These are phyloP conservation scores for Drosophila subquinaria DNA, from an alignment of 2,888 invertebrate genomes.

Conservation along the genomic window DNA sequence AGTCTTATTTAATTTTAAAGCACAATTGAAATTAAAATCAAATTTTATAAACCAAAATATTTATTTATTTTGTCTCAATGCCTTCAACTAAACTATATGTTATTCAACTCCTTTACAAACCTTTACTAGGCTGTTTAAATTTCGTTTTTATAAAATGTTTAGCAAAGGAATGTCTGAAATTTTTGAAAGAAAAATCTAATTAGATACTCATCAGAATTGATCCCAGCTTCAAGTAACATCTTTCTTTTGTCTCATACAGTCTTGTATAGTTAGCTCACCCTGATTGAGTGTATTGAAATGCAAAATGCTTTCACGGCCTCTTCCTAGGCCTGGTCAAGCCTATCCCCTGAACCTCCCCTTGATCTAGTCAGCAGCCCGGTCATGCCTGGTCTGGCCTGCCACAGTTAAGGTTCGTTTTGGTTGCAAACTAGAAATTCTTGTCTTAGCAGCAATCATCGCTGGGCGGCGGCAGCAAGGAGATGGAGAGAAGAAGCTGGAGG, in stretches of 20 bases:
- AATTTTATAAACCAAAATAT: too few relatives aligned
- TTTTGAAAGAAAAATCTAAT: background rate
- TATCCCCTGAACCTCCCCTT: slow-evolving; percentile 12
- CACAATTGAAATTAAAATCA: too few relatives aligned
- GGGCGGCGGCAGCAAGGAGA: slow-evolving; percentile 34
- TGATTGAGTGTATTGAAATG: slow-evolving; percentile 54
- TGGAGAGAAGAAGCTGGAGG: slow-evolving; percentile 22
- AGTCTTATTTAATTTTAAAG: too few relatives aligned
- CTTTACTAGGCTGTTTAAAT: background rate
- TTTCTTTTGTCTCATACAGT: background rate
- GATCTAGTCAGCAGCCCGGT: background rate
- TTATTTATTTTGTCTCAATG: too few relatives aligned
- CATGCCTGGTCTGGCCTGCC: slow-evolving; percentile 44
- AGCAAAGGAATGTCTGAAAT: background rate
- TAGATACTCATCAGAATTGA: background rate
- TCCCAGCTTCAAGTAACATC: background rate
- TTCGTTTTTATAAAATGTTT: background rate
- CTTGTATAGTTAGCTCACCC: slow-evolving; percentile 1
- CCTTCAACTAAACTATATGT: too few relatives aligned
- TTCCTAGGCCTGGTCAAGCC: slow-evolving; percentile 51
- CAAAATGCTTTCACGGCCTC: slow-evolving; percentile 75
- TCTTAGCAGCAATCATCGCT: slow-evolving; percentile 74
- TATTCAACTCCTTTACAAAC: too few relatives aligned
- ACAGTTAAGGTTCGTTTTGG: slow-evolving; percentile 65
- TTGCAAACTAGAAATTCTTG: slow-evolving; percentile 76